Evolutionary conservation across 2,113 vertebrate species (phyloP).

Genomic region (Phrynocephalus versicolor): DNA sequence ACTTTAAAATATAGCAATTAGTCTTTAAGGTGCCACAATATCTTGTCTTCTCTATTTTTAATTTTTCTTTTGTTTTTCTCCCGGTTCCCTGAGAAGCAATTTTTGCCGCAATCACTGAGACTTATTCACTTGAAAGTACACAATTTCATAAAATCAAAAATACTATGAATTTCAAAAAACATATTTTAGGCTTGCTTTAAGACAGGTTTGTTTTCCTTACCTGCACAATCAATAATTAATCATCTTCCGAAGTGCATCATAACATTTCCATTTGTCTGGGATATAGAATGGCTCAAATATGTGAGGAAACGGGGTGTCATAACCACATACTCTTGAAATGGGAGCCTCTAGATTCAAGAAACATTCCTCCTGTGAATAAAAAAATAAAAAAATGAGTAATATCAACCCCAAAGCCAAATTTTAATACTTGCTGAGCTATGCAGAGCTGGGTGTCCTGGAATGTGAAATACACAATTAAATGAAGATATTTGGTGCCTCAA

Average conservation of each 20-base stretch:
- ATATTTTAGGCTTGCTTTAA: background rate
- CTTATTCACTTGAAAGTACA: background rate
- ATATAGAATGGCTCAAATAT: constrained; percentile 98
- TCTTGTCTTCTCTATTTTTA: no score
- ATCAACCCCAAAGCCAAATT: constrained; percentile 39
- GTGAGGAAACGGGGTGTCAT: constrained; percentile 97
- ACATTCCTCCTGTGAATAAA: constrained; percentile 88
- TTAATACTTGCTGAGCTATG: constrained; percentile 42
- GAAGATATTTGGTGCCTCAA: constrained; percentile 51
- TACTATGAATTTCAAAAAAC: background rate
- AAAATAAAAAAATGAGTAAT: constrained; percentile 50
- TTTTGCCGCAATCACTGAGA: background rate
- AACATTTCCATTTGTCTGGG: constrained; percentile 99
- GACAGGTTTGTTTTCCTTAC: constrained; percentile 49
- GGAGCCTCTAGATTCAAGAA: constrained; percentile 97
- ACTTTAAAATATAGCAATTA: no score
- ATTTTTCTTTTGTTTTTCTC: no score
- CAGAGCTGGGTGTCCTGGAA: constrained; percentile 40
- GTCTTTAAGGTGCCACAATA: no score
- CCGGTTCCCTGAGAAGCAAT: background rate
- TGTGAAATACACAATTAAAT: background rate
- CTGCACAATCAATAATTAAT: constrained; percentile 88
- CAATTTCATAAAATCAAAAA: background rate
- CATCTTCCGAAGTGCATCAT: constrained; percentile 93
- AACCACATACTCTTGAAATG: constrained; percentile 93